Base-by-base conservation (phyloP, 1,140 invertebrate species). In the Aphis craccivora region DNA sequence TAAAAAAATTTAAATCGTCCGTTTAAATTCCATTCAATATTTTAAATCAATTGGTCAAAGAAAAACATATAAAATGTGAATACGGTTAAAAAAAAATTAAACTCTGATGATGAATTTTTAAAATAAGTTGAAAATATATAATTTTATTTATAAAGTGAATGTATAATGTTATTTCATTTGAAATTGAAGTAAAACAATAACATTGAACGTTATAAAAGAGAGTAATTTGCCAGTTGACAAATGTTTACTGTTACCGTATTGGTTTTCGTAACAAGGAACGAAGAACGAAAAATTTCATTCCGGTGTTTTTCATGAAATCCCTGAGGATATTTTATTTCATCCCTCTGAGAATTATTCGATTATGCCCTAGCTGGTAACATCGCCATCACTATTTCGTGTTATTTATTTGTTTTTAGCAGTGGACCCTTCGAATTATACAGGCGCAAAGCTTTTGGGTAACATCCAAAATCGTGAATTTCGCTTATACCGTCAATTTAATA, bases 401-500 rank as follows among this genome's bases (percentile, higher is more conserved):
- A 92, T 92, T 92, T 83, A 92, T 92, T 92, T 83, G 91, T 81
- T 92, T 92, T 92, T 51, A 92, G 45, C 37, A 8, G 76, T 35
- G 20, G 11, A 83, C 67, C 45, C 45, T 92, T 92, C 9, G 45
- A 83, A 92, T 92, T 92, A 83, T 53, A 37, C 45, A 83, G 67
- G 45, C 30, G 7, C 35, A 51, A 83, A 25, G 51, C 4, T 55
- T 25, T 90, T 90, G 88, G 88, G 53, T 55, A 55, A 23, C n/a
- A 40, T 90, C 88, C 88, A 90, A 55, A 55, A 90, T 25, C 23
- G 14, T 23, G 53, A 90, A 55, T 20, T 25, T 25, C 20, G 20
- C 40, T 40, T 40, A 40, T 90, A 90, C 35, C 88, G 25, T 37
- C 23, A 5, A 5, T 55, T 90, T 35, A 51, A 88, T 30, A 51